Evolutionary conservation across 2,113 vertebrate genomes (phyloP).

Genomic region (Ursus arctos): DNA sequence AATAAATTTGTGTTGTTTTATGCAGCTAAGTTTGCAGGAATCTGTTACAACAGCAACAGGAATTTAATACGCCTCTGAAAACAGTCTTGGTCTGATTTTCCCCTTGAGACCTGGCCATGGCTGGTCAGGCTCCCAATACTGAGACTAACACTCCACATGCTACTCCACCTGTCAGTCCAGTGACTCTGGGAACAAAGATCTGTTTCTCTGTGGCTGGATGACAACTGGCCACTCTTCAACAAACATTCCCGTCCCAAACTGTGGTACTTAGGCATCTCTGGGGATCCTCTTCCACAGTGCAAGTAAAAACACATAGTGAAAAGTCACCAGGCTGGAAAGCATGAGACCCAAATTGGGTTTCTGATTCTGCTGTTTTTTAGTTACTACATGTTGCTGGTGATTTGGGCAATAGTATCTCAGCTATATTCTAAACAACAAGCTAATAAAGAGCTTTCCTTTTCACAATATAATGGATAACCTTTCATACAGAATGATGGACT

Average conservation of each 20-base stretch:
- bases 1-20: not conserved
- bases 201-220: not conserved
- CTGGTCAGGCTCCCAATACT: not conserved
- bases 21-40: not conserved
- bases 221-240: not conserved
- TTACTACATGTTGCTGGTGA: not conserved
- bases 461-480: not conserved
- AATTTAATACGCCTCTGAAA: not conserved
- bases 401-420: not conserved
- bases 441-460: not conserved
- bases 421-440: not conserved
- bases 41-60: not conserved
- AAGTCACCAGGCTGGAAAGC: not conserved
- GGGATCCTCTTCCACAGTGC: not conserved
- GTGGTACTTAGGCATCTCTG: not conserved
- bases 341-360: not conserved
- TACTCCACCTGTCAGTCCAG: not conserved
- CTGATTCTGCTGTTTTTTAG: not conserved
- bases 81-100: not conserved
- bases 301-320: not conserved
- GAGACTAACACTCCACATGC: not conserved
- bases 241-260: not conserved
- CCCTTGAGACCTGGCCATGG: not conserved
- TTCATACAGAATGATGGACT: not conserved
- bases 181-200: not conserved